Conservation (phyloP, 2,888 invertebrate genomes). For the Agonopterix subpropinquella region DNA sequence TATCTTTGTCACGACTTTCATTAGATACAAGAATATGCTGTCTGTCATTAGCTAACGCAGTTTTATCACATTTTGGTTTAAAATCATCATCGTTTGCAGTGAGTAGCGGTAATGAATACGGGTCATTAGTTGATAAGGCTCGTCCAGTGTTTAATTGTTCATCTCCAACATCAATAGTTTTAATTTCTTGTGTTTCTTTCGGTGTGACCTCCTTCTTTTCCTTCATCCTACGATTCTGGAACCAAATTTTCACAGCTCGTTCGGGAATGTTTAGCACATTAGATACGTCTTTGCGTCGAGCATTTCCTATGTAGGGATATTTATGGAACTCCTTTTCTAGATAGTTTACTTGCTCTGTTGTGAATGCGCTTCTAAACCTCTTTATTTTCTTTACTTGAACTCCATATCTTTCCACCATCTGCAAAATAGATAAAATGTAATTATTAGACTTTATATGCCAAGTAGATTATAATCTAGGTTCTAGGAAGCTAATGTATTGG, state of each 20-base stretch:
- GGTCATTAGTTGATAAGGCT: slow-evolving; percentile 26
- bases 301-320: slow-evolving; percentile 80
- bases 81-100: background rate
- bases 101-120: slow-evolving; percentile 23
- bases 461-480: background rate
- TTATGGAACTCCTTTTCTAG: slow-evolving; percentile 83
- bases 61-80: no score
- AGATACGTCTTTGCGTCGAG: slow-evolving; percentile 81
- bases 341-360: slow-evolving; percentile 82
- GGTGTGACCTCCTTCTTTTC: slow-evolving; percentile 73
- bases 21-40: no score
- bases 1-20: no score
- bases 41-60: no score
- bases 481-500: no score
- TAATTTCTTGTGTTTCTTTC: slow-evolving; percentile 22
- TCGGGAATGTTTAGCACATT: slow-evolving; percentile 78
- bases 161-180: background rate
- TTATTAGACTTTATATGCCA: background rate
- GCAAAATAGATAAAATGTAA: slow-evolving; percentile 1
- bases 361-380: slow-evolving; percentile 79
- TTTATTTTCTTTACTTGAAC: slow-evolving; percentile 28
- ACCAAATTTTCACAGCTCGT: slow-evolving; percentile 89
- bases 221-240: slow-evolving; percentile 88
- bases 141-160: background rate
- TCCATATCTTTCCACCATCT: slow-evolving; percentile 12